These are phyloP conservation scores for Astatoreochromis straeleni DNA, from an alignment of 2,113 vertebrate genomes.

Conservation along the genomic window DNA sequence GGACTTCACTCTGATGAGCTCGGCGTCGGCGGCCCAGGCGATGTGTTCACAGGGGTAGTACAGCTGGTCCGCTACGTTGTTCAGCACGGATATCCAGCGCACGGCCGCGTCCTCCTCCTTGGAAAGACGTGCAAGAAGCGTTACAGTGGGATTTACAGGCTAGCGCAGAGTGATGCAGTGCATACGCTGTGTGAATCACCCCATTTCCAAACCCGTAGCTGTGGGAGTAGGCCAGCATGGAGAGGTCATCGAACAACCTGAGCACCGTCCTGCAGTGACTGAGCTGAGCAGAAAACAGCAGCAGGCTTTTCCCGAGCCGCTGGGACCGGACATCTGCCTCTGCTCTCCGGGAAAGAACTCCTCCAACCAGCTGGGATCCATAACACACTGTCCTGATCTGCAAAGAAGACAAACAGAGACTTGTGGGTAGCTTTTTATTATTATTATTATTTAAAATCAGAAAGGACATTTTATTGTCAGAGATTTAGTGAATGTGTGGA, in stretches of 20 bases:
- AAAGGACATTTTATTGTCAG: neutral
- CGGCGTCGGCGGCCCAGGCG: conserved; percentile 86
- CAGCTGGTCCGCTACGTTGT: conserved; percentile 86
- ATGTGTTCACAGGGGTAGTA: conserved; percentile 96
- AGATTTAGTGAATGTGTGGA: neutral
- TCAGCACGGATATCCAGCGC: conserved; percentile 81
- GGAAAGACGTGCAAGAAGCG: neutral
- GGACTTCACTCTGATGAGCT: conserved; percentile 71
- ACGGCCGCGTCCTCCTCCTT: conserved; percentile 81
- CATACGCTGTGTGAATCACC: conserved; percentile 62
- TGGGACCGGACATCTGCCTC: conserved; percentile 22
- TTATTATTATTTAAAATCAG: neutral
- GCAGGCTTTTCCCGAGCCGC: conserved; percentile 71
- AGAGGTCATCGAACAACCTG: conserved; percentile 86
- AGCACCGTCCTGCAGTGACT: conserved; percentile 85
- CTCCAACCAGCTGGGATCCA: conserved; percentile 84
- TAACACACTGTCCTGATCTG: conserved; percentile 84
- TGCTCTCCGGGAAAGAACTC: conserved; percentile 62
- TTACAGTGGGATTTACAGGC: neutral
- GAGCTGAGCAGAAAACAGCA: conserved; percentile 82
- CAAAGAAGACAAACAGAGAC: neutral
- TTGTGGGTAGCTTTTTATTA: fast-evolving
- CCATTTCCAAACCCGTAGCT: conserved; percentile 81
- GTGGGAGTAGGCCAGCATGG: conserved; percentile 81
- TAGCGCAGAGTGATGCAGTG: neutral